Conservation (phyloP, 23 tunicate genomes). For the Clavelina lepadiformis region DNA sequence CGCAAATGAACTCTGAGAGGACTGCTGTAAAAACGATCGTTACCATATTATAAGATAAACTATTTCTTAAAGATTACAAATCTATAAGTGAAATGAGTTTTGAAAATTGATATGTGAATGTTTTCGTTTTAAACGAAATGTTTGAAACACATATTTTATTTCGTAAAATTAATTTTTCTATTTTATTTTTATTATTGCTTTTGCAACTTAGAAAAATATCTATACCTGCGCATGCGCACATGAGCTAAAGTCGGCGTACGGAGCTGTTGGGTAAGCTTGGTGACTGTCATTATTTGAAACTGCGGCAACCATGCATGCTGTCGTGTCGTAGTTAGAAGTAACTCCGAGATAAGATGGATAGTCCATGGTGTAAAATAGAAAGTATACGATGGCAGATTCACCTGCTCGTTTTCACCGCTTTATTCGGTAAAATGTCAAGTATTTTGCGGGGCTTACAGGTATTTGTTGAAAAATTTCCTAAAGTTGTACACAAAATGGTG, state of each 20-base stretch:
- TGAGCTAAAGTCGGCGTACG: conserved; percentile 65
- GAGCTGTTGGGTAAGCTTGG: conserved; percentile 38
- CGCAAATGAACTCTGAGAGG: conserved; percentile 49
- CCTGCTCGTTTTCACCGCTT: too few relatives aligned
- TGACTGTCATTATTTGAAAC: conserved; percentile 43
- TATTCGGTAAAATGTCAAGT: too few relatives aligned
- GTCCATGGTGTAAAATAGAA: conserved; percentile 72
- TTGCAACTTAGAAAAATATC: not conserved
- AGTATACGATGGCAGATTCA: too few relatives aligned
- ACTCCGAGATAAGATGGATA: conserved; percentile 84
- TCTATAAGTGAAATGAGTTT: too few relatives aligned
- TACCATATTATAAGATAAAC: not conserved
- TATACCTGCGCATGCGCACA: conserved; percentile 86
- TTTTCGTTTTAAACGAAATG: too few relatives aligned
- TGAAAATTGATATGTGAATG: too few relatives aligned
- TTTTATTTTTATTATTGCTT: too few relatives aligned
- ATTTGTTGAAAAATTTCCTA: not conserved
- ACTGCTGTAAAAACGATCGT: conserved; percentile 29
- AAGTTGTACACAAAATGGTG: too few relatives aligned
- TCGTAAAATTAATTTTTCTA: too few relatives aligned
- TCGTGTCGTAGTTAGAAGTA: conserved; percentile 59
- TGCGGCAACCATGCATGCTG: conserved; percentile 90
- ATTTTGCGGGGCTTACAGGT: not conserved
- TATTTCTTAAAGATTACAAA: too few relatives aligned
- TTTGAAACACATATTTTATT: too few relatives aligned